phyloP scores from a whole-genome alignment of 2,888 invertebrate species.

The Diadromus collaris region DNA sequence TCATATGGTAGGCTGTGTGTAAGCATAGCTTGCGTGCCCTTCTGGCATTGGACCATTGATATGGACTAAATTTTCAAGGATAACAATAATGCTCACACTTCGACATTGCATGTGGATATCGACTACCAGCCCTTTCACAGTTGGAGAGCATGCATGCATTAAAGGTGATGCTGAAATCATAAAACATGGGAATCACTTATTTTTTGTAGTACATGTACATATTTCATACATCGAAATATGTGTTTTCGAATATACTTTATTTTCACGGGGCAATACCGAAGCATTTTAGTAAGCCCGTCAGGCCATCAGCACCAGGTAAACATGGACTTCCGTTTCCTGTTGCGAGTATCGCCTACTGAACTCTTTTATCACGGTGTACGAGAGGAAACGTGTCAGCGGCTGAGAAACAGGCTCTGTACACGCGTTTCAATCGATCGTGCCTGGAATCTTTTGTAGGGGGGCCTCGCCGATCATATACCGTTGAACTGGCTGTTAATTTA shows the following conservation, averaged over 20 bases:
- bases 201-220: no score
- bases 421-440: conserved; percentile 30
- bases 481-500: conserved; percentile 13
- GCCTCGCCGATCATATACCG: neutral
- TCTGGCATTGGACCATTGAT: neutral
- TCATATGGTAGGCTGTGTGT: no score
- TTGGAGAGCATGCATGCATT: no score
- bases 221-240: neutral
- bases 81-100: no score
- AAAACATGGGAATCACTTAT: no score
- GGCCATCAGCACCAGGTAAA: conserved; percentile 1
- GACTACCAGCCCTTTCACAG: no score
- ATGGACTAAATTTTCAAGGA: neutral
- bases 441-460: neutral
- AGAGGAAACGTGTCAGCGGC: conserved; percentile 20
- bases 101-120: no score
- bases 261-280: neutral
- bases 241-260: neutral
- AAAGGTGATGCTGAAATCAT: no score
- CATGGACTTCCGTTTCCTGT: conserved; percentile 37
- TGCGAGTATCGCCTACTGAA: conserved; percentile 26
- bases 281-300: conserved; percentile 17
- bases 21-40: no score
- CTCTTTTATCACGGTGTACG: conserved; percentile 12
- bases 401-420: conserved; percentile 24